A percentile compares a stretch with the other conserved stretches of the same genome.
These are phyloP conservation scores for Ameiurus melas DNA, from an alignment of 2,113 vertebrate genomes.

Conservation along the genomic window DNA sequence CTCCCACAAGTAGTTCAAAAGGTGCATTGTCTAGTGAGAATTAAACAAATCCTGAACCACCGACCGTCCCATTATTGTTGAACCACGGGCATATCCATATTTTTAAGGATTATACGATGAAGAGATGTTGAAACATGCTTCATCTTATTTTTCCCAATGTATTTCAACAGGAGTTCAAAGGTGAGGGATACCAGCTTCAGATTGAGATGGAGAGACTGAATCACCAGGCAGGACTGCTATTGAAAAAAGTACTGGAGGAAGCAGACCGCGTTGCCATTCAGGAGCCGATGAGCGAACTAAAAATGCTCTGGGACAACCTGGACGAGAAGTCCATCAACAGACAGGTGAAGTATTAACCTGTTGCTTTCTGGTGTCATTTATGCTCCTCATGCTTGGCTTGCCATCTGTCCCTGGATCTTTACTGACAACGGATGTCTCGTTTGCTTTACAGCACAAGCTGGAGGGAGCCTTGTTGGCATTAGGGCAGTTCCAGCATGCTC, in stretches of 20 bases:
- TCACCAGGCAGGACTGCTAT: slow-evolving; percentile 88
- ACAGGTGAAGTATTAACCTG: slow-evolving; percentile 76
- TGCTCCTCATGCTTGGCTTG: not conserved
- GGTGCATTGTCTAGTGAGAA: slow-evolving; percentile 16
- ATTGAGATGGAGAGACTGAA: slow-evolving; percentile 97
- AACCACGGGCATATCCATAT: not conserved
- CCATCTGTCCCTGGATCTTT: not conserved
- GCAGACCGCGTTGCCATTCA: slow-evolving; percentile 84
- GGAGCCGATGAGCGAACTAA: slow-evolving; percentile 90
- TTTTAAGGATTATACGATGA: not conserved
- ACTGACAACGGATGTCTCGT: slow-evolving; percentile 27
- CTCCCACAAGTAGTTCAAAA: slow-evolving; percentile 38
- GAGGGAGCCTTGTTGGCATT: slow-evolving; percentile 92
- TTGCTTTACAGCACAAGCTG: slow-evolving; percentile 86
- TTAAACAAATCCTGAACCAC: slow-evolving; percentile 7
- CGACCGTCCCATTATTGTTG: not conserved
- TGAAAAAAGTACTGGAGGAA: slow-evolving; percentile 90
- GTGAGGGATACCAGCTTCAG: slow-evolving; percentile 92
- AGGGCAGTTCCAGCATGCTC: slow-evolving; percentile 95
- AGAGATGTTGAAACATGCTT: not conserved
- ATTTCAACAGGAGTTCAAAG: slow-evolving; percentile 87
- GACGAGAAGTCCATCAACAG: slow-evolving; percentile 91
- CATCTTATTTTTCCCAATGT: not conserved
- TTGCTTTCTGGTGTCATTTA: not conserved
- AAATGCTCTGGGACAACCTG: slow-evolving; percentile 86